A percentile compares a stretch with the other conserved stretches of the same genome.
Conservation (phyloP, 2,888 invertebrate genomes). For the Ophion slaviceki region DNA sequence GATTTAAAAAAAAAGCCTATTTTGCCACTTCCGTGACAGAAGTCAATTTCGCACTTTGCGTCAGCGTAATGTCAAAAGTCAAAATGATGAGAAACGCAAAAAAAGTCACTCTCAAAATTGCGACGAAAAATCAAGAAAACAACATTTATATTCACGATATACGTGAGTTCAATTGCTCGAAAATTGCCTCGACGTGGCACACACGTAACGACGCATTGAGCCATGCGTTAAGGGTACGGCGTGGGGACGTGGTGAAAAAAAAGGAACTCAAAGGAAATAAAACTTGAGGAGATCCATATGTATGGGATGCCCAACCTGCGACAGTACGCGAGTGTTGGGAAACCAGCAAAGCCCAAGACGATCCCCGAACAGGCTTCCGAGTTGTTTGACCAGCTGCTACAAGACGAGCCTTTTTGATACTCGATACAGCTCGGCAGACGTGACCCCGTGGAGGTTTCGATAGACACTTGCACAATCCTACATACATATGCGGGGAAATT, state of each 20-base stretch:
- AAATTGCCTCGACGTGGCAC: no score
- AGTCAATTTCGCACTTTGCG: background rate
- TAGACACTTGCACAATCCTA: constrained; percentile 46
- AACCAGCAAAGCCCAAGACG: constrained; percentile 61
- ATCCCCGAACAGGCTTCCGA: constrained; percentile 75
- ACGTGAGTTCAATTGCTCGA: no score
- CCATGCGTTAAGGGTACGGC: no score
- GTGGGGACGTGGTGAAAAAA: background rate
- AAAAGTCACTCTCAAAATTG: background rate
- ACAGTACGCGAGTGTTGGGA: constrained; percentile 49
- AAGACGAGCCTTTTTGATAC: constrained; percentile 61
- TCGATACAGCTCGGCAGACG: constrained; percentile 34
- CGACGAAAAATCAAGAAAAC: background rate
- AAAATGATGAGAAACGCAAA: background rate
- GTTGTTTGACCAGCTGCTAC: constrained; percentile 78
- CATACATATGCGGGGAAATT: background rate
- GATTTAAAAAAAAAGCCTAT: background rate
- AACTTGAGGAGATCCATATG: background rate
- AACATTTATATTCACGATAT: no score
- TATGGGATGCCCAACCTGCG: background rate
- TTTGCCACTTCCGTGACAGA: background rate
- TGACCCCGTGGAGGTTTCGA: constrained; percentile 47
- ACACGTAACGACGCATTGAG: no score
- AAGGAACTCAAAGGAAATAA: background rate
- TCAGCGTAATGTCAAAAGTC: background rate